Conservation (phyloP, 2,888 invertebrate genomes). For the Pseudanteris insignis region DNA sequence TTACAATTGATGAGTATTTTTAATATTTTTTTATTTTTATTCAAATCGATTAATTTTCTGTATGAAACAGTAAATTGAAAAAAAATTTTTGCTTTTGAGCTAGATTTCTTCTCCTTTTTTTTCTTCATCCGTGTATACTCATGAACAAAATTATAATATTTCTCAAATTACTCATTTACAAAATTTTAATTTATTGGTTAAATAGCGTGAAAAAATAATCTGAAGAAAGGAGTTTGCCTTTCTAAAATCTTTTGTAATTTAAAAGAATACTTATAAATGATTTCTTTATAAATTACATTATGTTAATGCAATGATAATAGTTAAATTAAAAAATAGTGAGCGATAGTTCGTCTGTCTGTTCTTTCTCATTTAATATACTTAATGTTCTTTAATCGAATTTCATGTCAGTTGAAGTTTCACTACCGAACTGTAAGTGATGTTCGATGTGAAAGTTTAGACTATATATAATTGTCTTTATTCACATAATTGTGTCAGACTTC, state of each 20-base stretch:
- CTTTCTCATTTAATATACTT: conserved; percentile 3
- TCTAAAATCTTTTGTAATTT: conserved; percentile 53
- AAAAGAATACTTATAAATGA: conserved; percentile 42
- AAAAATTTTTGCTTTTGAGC: too few species aligned
- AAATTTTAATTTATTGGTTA: too few species aligned
- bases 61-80: too few species aligned
- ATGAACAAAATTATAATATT: too few species aligned
- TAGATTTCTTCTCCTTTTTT: too few species aligned
- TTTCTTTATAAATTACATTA: conserved; percentile 16
- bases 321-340: conserved; percentile 40
- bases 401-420: neutral
- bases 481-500: conserved; percentile 42
- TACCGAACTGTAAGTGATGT: conserved; percentile 30
- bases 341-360: conserved; percentile 18
- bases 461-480: conserved; percentile 30
- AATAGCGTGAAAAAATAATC: too few species aligned
- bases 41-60: too few species aligned
- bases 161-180: too few species aligned
- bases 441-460: conserved; percentile 40
- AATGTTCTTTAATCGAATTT: neutral
- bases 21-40: too few species aligned
- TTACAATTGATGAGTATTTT: too few species aligned
- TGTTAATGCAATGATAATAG: conserved; percentile 12
- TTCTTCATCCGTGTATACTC: too few species aligned
- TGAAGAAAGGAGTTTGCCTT: conserved; percentile 43